A percentile compares a stretch with the other conserved stretches of the same genome.
These are phyloP conservation scores for Terrapene triunguis DNA, from an alignment of 2,113 vertebrate species.

Conservation along the genomic window DNA sequence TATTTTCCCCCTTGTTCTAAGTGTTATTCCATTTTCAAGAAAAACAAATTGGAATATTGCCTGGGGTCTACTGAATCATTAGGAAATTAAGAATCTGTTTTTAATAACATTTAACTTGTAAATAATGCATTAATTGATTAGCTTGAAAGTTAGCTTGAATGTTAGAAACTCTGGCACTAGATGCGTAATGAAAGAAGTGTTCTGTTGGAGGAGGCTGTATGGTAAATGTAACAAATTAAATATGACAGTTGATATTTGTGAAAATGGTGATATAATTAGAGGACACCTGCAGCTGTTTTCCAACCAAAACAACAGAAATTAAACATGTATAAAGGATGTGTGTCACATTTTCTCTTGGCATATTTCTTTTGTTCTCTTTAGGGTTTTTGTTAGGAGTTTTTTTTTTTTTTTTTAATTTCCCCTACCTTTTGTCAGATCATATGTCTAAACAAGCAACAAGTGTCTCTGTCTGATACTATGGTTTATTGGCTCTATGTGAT, in stretches of 20 bases:
- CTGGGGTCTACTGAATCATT: slow-evolving; percentile 95
- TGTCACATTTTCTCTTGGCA: slow-evolving; percentile 74
- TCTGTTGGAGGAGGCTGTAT: slow-evolving; percentile 80
- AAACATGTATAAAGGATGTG: slow-evolving; percentile 83
- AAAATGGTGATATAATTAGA: slow-evolving; percentile 88
- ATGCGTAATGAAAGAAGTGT: slow-evolving; percentile 85
- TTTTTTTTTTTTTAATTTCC: slow-evolving; percentile 39
- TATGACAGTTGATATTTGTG: slow-evolving; percentile 89
- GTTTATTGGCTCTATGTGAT: slow-evolving; percentile 52
- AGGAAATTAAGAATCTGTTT: slow-evolving; percentile 98
- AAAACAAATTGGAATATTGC: slow-evolving; percentile 92
- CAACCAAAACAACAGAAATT: slow-evolving; percentile 88
- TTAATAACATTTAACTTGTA: slow-evolving; percentile 98
- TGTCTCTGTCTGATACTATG: background rate
- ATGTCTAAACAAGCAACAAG: slow-evolving; percentile 68
- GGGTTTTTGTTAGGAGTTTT: background rate
- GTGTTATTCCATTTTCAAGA: slow-evolving; percentile 87
- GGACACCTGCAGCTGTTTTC: slow-evolving; percentile 88
- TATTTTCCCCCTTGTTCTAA: slow-evolving; percentile 76
- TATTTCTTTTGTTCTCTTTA: slow-evolving; percentile 77
- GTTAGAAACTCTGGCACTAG: slow-evolving; percentile 85
- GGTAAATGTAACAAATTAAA: slow-evolving; percentile 86
- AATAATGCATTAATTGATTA: slow-evolving; percentile 97
- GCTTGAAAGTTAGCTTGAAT: slow-evolving; percentile 91
- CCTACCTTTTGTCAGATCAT: slow-evolving; percentile 54